A percentile compares a stretch with the other conserved stretches of the same genome.
Conservation (phyloP, 2,888 invertebrate species). For the Cryptophagus acutangulus region DNA sequence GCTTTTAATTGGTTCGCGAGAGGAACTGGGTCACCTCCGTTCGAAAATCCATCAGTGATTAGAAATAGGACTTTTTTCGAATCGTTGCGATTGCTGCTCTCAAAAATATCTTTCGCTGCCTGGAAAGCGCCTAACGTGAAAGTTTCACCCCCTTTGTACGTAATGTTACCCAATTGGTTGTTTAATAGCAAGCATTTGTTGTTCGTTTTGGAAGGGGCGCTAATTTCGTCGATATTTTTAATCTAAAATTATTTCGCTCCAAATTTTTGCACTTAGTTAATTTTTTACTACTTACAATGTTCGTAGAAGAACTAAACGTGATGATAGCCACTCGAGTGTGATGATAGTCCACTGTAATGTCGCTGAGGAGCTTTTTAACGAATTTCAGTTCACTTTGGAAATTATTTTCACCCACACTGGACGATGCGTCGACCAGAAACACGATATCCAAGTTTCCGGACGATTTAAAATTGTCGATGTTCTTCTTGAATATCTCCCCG, state of each 20-base stretch:
- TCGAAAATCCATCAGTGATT: constrained; percentile 68
- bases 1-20: constrained; percentile 56
- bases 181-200: constrained; percentile 63
- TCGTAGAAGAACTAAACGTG: constrained; percentile 58
- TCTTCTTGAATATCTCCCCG: constrained; percentile 53
- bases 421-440: constrained; percentile 66
- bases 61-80: constrained; percentile 60
- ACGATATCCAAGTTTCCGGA: constrained; percentile 53
- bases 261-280: constrained; percentile 3
- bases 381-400: constrained; percentile 64
- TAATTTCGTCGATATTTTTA: constrained; percentile 58
- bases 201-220: constrained; percentile 48
- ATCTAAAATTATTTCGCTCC: constrained; percentile 20
- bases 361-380: constrained; percentile 61
- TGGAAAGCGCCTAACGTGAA: constrained; percentile 64
- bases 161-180: constrained; percentile 56
- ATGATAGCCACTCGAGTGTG: constrained; percentile 61
- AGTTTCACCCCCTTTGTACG: constrained; percentile 63
- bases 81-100: constrained; percentile 42
- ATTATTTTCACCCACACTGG: constrained; percentile 61
- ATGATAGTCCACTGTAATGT: constrained; percentile 60
- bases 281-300: constrained; percentile 47
- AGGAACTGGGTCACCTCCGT: constrained; percentile 62
- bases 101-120: constrained; percentile 56
- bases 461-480: constrained; percentile 51